These are phyloP conservation scores for Enteromius unitaeniatus DNA, from an alignment of 2,797 vertebrate species.

Conservation along the genomic window DNA sequence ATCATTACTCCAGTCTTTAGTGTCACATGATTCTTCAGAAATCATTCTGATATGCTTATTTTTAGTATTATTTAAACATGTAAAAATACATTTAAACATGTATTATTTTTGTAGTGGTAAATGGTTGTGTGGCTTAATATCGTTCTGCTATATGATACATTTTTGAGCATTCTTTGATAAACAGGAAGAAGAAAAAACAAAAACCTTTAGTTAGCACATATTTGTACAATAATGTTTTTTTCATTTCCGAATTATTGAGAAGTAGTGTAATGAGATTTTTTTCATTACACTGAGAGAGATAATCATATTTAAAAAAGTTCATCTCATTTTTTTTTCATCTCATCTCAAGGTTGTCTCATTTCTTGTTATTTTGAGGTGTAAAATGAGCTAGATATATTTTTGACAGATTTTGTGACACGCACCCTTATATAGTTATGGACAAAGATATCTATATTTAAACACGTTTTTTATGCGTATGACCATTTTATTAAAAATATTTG, in stretches of 20 bases:
- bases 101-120: not conserved
- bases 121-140: not conserved
- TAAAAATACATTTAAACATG: not conserved
- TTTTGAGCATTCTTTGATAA: not conserved
- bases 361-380: not conserved
- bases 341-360: not conserved
- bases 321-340: no score
- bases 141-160: not conserved
- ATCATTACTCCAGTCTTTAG: not conserved
- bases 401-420: not conserved
- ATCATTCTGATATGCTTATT: not conserved
- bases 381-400: not conserved
- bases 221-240: no score
- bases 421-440: not conserved
- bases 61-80: not conserved
- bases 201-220: no score
- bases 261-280: no score
- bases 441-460: not conserved
- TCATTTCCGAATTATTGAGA: not conserved
- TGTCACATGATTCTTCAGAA: not conserved
- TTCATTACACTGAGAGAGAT: not conserved
- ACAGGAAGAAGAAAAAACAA: not conserved
- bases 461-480: not conserved
- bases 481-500: not conserved
- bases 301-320: not conserved